Evolutionary conservation across 2,797 vertebrate species (phyloP), one percentile per base, ranked within the genome.

Genomic region (Chromobotia macracanthus): DNA sequence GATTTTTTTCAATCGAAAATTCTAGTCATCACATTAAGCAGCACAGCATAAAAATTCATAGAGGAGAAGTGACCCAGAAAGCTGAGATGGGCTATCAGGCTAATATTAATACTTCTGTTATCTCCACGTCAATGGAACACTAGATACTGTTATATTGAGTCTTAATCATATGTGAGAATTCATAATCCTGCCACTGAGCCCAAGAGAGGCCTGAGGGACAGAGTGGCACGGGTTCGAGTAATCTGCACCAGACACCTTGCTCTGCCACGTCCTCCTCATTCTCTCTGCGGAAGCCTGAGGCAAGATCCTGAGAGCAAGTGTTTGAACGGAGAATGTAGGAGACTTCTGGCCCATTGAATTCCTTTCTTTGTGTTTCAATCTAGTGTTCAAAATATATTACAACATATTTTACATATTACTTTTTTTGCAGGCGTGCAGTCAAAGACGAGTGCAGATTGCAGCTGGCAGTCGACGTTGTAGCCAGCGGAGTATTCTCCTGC

Each of bases 201-300:
- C 89, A 80, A 86, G 88, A 90, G 91, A 90, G 91, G 91, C 89
- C 86, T 89, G 90, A 56, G 71, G 85, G 80, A 83, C 64, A 66
- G 78, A 63, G 77, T 75, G 75, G 72, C 58, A 79, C 83, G 82
- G 84, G 82, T 83, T 87, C 91, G 91, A 92, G 92, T 94, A 94
- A 94, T 94, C 94, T 94, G 89, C 87, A 86, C 89, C 88, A 92
- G 93, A 92, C 93, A 94, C 94, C 93, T 94, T 94, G 93, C 92
- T 91, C 89, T 89, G 92, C 90, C 86, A 89, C 89, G 88, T 90
- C 90, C 90, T 90, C 89, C 90, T 74, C 89, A 90, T 92, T 94
- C 91, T 91, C 88, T 90, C 70, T 86, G 85, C 86, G 84, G 87
- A 89, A 91, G 93, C 93, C 93, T 85, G 88, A 90, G 92, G 93